A percentile compares a stretch with the other conserved stretches of the same genome.
Conservation (phyloP, 2,113 vertebrate genomes). For the Genyomyrus donnyi region DNA sequence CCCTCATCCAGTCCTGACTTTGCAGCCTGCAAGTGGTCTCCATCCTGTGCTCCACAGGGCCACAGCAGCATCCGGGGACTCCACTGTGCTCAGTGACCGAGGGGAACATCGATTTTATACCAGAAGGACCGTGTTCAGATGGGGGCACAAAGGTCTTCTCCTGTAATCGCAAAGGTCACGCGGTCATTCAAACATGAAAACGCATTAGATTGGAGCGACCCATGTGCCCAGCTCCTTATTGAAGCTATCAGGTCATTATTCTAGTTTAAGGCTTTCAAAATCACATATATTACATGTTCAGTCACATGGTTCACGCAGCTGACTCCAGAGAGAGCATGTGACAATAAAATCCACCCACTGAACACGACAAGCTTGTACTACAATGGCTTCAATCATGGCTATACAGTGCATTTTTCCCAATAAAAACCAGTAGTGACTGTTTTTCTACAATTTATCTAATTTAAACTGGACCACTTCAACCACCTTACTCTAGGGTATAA, state of each 20-base stretch:
- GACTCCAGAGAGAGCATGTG: neutral
- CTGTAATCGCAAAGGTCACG: conserved; percentile 62
- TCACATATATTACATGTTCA: neutral
- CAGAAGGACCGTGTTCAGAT: conserved; percentile 50
- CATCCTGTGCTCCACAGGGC: neutral
- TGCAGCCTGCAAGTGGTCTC: conserved; percentile 37
- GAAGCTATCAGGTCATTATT: conserved; percentile 3
- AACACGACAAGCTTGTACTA: too few relatives aligned
- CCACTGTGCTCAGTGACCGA: conserved; percentile 48
- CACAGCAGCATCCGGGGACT: neutral
- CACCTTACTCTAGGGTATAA: neutral
- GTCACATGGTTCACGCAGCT: neutral
- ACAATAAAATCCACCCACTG: neutral
- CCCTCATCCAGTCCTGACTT: neutral
- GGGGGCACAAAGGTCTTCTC: conserved; percentile 49
- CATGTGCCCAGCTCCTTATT: conserved; percentile 22
- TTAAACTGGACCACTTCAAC: neutral
- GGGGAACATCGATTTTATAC: conserved; percentile 55
- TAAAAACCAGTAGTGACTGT: neutral
- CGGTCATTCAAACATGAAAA: conserved; percentile 52
- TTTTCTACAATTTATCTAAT: neutral
- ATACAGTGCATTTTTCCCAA: neutral
- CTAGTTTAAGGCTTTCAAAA: neutral
- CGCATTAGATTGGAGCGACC: conserved; percentile 39
- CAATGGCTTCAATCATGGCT: neutral